phyloP scores from a whole-genome alignment of 2,797 vertebrate species.

The Erethizon dorsatum region DNA sequence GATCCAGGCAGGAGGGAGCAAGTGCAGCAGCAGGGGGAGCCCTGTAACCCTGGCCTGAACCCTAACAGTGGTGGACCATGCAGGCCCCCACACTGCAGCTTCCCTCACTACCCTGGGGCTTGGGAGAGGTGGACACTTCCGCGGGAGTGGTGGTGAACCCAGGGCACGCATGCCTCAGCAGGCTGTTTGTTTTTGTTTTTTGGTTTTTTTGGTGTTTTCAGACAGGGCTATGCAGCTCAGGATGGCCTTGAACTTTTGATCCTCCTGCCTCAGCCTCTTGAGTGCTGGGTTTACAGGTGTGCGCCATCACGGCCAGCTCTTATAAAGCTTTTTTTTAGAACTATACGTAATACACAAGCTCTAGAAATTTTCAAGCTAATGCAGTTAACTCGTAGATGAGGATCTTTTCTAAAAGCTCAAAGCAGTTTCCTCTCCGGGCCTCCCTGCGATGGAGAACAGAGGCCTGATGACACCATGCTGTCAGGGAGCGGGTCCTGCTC shows the following conservation, averaged over 20 bases:
- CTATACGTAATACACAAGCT: accelerated
- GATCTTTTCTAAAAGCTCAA: neutral
- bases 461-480: accelerated
- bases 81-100: neutral
- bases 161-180: neutral
- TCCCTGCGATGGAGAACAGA: neutral
- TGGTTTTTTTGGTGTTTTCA: neutral
- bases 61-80: neutral
- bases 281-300: neutral
- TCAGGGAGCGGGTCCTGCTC: accelerated
- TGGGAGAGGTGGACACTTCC: neutral
- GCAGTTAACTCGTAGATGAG: neutral
- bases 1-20: neutral
- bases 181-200: neutral
- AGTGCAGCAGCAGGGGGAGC: neutral
- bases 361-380: neutral
- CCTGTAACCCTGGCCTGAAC: neutral
- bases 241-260: neutral
- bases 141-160: neutral
- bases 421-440: accelerated
- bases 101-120: too few relatives aligned
- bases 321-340: neutral
- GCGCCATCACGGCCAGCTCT: neutral
- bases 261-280: neutral
- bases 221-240: neutral